These are phyloP conservation scores for Brachypteracias leptosomus DNA, from an alignment of 2,113 vertebrate species.

Conservation along the genomic window DNA sequence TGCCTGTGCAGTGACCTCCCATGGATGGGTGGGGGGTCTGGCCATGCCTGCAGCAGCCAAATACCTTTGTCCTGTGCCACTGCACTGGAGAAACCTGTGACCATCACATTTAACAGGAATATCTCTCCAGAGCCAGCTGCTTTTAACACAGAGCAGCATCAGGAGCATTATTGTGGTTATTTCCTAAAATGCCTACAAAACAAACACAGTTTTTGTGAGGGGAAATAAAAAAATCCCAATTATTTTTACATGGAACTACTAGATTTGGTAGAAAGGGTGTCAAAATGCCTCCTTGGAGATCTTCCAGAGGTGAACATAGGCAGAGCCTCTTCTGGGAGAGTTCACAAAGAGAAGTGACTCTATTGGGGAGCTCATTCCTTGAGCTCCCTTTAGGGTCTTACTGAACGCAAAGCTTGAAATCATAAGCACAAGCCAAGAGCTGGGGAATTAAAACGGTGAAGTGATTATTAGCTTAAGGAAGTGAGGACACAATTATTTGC, in stretches of 20 bases:
- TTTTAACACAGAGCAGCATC: neutral
- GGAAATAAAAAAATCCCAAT: neutral
- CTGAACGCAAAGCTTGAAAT: constrained; percentile 5
- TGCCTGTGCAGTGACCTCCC: neutral
- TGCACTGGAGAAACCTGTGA: neutral
- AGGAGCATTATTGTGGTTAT: rapidly evolving
- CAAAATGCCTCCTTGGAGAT: neutral
- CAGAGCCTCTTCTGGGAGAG: neutral
- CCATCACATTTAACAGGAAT: neutral
- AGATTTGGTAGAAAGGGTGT: neutral
- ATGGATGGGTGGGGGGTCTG: neutral
- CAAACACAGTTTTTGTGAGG: neutral
- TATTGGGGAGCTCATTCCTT: neutral
- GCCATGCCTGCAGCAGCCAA: neutral
- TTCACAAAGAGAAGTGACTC: neutral
- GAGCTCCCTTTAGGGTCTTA: constrained; percentile 37
- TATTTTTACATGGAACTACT: rapidly evolving
- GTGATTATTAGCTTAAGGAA: constrained; percentile 52
- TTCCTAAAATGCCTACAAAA: neutral
- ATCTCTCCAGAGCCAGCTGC: neutral
- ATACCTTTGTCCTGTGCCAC: neutral
- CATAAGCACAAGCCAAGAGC: constrained; percentile 17
- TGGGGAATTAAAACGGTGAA: constrained; percentile 1
- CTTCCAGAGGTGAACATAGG: neutral
- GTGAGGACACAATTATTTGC: neutral